A percentile compares a stretch with the other conserved stretches of the same genome.
Evolutionary conservation across 2,113 vertebrate species (phyloP).

Genomic region (Pomatostomus ruficeps): DNA sequence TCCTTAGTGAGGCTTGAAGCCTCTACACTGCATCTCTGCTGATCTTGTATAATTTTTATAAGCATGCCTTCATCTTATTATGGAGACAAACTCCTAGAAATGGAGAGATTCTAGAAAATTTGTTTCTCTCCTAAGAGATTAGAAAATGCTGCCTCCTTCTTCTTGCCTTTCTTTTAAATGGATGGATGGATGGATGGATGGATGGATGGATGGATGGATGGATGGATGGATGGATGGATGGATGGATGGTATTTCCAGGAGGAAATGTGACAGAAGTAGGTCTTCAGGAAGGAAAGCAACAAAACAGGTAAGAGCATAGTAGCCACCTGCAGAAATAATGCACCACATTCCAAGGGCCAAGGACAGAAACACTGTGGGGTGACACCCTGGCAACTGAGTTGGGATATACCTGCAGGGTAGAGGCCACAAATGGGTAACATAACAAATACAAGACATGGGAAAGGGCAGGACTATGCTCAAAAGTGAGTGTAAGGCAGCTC

Average conservation of each 20-base stretch:
- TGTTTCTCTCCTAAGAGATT: not conserved
- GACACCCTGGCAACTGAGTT: not conserved
- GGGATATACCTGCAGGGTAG: not conserved
- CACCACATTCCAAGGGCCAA: not conserved
- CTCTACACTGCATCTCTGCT: not conserved
- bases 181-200: not conserved
- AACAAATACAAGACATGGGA: not conserved
- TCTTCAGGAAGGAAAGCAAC: not conserved
- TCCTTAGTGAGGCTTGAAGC: not conserved
- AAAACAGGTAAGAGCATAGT: not conserved
- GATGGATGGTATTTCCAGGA: not conserved
- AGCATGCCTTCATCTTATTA: not conserved
- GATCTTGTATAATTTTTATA: not conserved
- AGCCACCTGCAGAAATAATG: not conserved
- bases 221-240: accelerated
- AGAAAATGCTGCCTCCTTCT: not conserved
- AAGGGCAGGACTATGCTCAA: not conserved
- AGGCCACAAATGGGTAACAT: not conserved
- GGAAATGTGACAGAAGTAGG: not conserved
- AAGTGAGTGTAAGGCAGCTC: not conserved
- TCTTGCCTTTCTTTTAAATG: not conserved
- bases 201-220: not conserved
- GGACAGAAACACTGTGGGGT: accelerated
- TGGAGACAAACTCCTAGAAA: not conserved
- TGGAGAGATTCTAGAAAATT: not conserved